Conservation (phyloP, 2,113 vertebrate genomes). For the Ranitomeya variabilis region DNA sequence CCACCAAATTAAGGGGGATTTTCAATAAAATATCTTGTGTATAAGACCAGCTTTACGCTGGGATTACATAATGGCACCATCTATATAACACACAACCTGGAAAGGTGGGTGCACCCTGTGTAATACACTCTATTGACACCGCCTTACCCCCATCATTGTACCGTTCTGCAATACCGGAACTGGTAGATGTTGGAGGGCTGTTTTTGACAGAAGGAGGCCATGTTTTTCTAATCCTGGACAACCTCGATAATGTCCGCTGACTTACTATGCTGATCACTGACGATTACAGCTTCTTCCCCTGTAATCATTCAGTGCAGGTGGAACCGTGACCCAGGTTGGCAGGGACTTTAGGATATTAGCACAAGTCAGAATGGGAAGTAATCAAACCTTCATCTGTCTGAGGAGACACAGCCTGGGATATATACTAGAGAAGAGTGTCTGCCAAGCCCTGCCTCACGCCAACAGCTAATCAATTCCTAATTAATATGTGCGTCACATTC, state of each 20-base stretch:
- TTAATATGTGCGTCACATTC: not conserved
- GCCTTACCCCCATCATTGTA: too few relatives aligned
- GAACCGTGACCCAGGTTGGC: not conserved
- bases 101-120: too few relatives aligned
- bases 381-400: conserved; percentile 7
- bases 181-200: too few relatives aligned
- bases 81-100: too few relatives aligned
- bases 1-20: too few relatives aligned
- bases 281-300: not conserved
- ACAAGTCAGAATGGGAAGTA: not conserved
- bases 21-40: too few relatives aligned
- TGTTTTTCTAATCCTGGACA: too few relatives aligned
- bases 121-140: too few relatives aligned
- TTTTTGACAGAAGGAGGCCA: too few relatives aligned
- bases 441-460: not conserved
- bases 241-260: not conserved
- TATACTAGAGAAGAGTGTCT: not conserved
- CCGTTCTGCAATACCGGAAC: too few relatives aligned
- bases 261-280: not conserved
- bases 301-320: not conserved
- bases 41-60: too few relatives aligned
- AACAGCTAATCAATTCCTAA: conserved; percentile 26
- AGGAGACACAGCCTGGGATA: not conserved
- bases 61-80: too few relatives aligned
- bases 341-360: not conserved